A percentile compares a stretch with the other conserved stretches of the same genome.
These are phyloP conservation scores for Clarias gariepinus DNA, from an alignment of 2,113 vertebrate species.

Conservation along the genomic window DNA sequence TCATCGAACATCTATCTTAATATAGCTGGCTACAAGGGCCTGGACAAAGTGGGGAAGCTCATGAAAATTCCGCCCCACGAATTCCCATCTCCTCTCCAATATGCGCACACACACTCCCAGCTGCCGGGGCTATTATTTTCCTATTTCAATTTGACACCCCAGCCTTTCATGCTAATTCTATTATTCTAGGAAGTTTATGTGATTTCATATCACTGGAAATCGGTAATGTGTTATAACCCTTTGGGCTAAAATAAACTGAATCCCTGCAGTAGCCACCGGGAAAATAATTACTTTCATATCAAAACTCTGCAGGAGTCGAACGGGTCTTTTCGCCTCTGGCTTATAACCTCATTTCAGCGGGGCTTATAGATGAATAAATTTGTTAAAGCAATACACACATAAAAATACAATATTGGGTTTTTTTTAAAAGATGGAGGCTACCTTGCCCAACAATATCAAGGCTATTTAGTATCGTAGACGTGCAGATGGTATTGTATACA, in stretches of 20 bases:
- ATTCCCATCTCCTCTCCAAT: slow-evolving; percentile 96
- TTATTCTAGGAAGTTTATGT: slow-evolving; percentile 99
- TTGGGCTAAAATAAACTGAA: slow-evolving; percentile 98
- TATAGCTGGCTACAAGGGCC: slow-evolving; percentile 98
- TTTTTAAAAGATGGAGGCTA: slow-evolving; percentile 67
- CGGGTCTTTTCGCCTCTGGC: slow-evolving; percentile 94
- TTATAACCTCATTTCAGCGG: slow-evolving; percentile 88
- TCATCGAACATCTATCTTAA: slow-evolving; percentile 99
- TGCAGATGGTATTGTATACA: slow-evolving; percentile 77
- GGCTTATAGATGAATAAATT: slow-evolving; percentile 91
- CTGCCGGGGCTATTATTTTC: slow-evolving; percentile 99
- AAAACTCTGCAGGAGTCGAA: slow-evolving; percentile 99
- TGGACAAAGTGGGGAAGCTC: slow-evolving; percentile 95
- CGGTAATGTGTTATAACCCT: slow-evolving; percentile 99
- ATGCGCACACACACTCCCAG: slow-evolving; percentile 99
- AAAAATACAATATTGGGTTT: slow-evolving; percentile 81
- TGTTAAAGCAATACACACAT: slow-evolving; percentile 96
- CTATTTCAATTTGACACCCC: slow-evolving; percentile 99
- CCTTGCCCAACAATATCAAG: slow-evolving; percentile 66
- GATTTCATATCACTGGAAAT: slow-evolving; percentile 99
- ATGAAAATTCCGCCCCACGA: slow-evolving; percentile 99
- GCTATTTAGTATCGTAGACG: slow-evolving; percentile 75
- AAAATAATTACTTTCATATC: slow-evolving; percentile 99
- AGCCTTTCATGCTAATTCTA: slow-evolving; percentile 99
- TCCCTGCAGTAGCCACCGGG: slow-evolving; percentile 99